phyloP scores from a whole-genome alignment of 1,140 invertebrate genomes.

The Drosophila nebulosa region DNA sequence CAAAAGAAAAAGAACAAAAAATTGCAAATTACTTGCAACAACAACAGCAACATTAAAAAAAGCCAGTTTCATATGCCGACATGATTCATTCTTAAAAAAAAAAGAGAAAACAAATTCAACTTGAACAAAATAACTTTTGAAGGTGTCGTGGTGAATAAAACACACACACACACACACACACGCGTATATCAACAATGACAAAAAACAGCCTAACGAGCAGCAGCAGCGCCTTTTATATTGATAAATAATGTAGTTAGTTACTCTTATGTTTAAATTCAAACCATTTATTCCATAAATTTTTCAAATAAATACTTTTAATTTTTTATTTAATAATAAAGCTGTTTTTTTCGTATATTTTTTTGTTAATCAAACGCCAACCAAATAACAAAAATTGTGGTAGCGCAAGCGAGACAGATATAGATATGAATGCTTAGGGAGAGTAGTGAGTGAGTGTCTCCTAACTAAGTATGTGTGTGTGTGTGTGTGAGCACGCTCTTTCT shows the following conservation, averaged over 20 bases:
- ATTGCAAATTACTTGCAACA: constrained; percentile 49
- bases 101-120: constrained; percentile 29
- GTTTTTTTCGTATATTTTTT: constrained; percentile 13
- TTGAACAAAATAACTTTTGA: constrained; percentile 30
- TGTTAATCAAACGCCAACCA: constrained; percentile 29
- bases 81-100: constrained; percentile 44
- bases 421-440: not conserved
- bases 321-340: not conserved
- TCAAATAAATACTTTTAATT: not conserved
- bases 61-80: constrained; percentile 56
- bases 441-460: constrained; percentile 2
- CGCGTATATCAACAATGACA: too few relatives aligned
- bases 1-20: constrained; percentile 37
- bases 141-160: constrained; percentile 60
- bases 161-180: not conserved
- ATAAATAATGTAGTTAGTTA: too few relatives aligned
- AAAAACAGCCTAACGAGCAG: constrained; percentile 34
- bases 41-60: constrained; percentile 63
- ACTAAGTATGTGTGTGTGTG: constrained; percentile 13
- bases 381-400: constrained; percentile 5
- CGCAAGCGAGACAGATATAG: constrained; percentile 47
- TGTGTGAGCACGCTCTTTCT: constrained; percentile 4
- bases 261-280: not conserved
- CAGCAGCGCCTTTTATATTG: not conserved
- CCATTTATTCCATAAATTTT: not conserved